phyloP scores from a whole-genome alignment of 1,140 invertebrate genomes.

The Batillaria attramentaria region DNA sequence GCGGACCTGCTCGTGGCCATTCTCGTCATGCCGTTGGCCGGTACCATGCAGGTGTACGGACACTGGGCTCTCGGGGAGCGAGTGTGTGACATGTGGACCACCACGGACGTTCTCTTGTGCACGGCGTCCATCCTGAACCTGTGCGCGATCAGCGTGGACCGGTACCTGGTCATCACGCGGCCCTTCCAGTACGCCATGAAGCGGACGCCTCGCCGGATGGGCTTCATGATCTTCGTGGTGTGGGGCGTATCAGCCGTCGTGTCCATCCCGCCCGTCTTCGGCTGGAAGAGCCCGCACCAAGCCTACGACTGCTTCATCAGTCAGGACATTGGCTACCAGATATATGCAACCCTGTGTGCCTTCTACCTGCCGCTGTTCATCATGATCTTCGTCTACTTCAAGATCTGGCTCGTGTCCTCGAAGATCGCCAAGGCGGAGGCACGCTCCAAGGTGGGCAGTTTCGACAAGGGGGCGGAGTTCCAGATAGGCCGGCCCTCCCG shows the following conservation, averaged over 20 bases:
- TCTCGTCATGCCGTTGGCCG: conserved; percentile 80
- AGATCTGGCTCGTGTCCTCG: conserved; percentile 79
- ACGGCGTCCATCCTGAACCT: conserved; percentile 76
- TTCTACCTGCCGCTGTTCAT: conserved; percentile 95
- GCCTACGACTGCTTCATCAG: conserved; percentile 84
- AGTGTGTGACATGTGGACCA: conserved; percentile 74
- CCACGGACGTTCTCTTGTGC: conserved; percentile 74
- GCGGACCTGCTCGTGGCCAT: conserved; percentile 83
- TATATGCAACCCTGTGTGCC: conserved; percentile 79
- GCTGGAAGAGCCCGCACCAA: conserved; percentile 64
- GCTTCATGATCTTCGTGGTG: conserved; percentile 71
- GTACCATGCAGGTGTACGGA: conserved; percentile 64
- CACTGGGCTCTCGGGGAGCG: conserved; percentile 72
- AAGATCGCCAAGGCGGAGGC: conserved; percentile 70
- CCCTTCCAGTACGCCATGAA: conserved; percentile 75
- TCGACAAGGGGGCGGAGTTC: conserved; percentile 55
- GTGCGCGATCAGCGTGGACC: conserved; percentile 75
- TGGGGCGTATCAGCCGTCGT: conserved; percentile 73
- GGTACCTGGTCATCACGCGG: conserved; percentile 75
- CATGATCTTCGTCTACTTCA: conserved; percentile 94
- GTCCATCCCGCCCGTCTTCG: conserved; percentile 72
- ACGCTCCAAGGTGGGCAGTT: conserved; percentile 60
- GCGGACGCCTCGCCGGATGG: conserved; percentile 70
- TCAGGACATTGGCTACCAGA: conserved; percentile 89
- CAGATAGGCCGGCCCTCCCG: conserved; percentile 40